These are phyloP conservation scores for Phallusia fumigata DNA, from an alignment of 23 tunicate genomes.

Conservation along the genomic window DNA sequence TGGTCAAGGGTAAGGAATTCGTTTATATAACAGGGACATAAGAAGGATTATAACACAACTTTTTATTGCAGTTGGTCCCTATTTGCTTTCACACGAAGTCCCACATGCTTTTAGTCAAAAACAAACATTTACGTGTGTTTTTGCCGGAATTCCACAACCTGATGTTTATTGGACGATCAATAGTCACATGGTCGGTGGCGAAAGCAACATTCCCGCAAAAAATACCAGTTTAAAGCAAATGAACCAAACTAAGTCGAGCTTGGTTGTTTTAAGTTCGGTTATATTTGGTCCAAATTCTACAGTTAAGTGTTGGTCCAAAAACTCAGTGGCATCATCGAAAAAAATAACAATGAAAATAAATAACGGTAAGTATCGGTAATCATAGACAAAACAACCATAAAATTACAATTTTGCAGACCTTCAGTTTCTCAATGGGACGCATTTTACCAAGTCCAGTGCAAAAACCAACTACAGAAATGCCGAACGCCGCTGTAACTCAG, in stretches of 20 bases:
- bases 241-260: background rate
- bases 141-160: background rate
- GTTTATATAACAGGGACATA: background rate
- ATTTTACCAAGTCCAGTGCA: background rate
- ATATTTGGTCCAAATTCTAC: background rate
- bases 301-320: background rate
- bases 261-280: background rate
- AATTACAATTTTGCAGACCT: no score
- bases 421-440: background rate
- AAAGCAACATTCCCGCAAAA: background rate
- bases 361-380: background rate
- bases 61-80: background rate
- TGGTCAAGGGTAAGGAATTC: background rate
- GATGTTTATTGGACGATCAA: background rate
- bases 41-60: background rate
- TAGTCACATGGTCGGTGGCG: background rate
- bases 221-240: background rate
- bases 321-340: background rate
- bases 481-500: background rate
- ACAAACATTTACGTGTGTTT: background rate
- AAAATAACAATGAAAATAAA: background rate
- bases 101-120: background rate
- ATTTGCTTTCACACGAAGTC: background rate
- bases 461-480: background rate
- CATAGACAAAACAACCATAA: no score